A percentile compares a stretch with the other conserved stretches of the same genome.
Conservation (phyloP, 1,140 invertebrate genomes). For the Dryas iulia region DNA sequence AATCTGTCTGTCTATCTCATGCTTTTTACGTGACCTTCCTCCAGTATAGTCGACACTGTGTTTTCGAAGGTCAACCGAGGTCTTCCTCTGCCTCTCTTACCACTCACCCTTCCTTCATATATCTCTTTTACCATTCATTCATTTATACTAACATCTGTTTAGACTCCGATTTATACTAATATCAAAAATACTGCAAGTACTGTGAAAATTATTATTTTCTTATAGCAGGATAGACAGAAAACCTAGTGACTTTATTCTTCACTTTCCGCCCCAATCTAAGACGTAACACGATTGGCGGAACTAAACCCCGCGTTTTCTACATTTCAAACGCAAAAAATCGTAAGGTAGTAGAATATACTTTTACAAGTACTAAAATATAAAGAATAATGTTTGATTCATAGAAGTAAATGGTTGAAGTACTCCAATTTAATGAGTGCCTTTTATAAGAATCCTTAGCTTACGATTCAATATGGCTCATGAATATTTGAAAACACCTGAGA, state of each 20-base stretch:
- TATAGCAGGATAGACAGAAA: neutral
- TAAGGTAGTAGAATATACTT: neutral
- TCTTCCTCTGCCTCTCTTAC: no score
- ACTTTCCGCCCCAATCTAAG: no score
- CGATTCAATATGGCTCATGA: slow-evolving; percentile 31
- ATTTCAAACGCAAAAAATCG: neutral
- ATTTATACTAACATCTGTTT: no score
- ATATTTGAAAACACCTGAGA: slow-evolving; percentile 28
- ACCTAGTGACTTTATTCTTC: neutral
- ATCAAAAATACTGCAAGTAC: no score
- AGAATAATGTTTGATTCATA: slow-evolving; percentile 7
- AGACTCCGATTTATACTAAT: no score
- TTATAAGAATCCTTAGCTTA: slow-evolving; percentile 29
- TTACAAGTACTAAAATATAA: neutral
- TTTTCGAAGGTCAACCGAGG: no score
- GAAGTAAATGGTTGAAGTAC: slow-evolving; percentile 15
- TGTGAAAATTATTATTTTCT: no score
- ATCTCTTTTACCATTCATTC: no score
- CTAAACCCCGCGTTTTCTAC: neutral
- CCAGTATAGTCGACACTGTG: no score
- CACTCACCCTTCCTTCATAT: no score
- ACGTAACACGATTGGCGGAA: neutral
- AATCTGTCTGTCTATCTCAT: no score
- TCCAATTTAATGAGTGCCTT: slow-evolving; percentile 29
- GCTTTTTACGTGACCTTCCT: no score